Evolutionary conservation across 1,140 invertebrate species (phyloP).

Genomic region (Heliconius nattereri): DNA sequence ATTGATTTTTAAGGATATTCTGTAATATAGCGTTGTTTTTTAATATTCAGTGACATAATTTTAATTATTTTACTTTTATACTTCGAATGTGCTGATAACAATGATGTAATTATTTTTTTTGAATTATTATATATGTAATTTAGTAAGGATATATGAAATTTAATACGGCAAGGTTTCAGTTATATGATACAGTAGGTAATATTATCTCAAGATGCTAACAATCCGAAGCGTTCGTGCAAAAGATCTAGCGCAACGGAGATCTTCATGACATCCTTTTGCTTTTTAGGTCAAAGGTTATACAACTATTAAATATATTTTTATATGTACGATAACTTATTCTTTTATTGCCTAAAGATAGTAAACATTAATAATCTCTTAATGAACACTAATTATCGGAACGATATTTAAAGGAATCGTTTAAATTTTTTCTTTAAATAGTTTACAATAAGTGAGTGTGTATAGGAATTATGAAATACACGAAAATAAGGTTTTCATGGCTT

Average conservation of each 20-base stretch:
- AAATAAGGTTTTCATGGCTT: neutral
- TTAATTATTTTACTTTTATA: neutral
- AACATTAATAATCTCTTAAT: too few relatives aligned
- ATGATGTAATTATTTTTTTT: neutral
- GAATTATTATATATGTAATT: neutral
- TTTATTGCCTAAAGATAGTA: neutral
- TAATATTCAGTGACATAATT: neutral
- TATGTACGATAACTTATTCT: neutral
- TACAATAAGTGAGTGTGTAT: neutral
- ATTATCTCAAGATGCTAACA: neutral
- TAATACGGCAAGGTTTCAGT: neutral
- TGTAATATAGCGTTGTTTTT: neutral
- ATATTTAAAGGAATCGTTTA: neutral
- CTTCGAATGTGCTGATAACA: neutral
- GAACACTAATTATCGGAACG: too few relatives aligned
- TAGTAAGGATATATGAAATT: neutral
- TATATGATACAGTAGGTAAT: neutral
- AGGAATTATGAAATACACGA: neutral
- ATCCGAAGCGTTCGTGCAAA: neutral
- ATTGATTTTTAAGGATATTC: neutral
- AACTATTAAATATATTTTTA: neutral
- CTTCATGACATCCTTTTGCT: neutral
- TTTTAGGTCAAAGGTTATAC: conserved; percentile 7
- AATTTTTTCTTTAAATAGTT: neutral
- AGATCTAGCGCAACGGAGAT: neutral